Conservation (phyloP, 2,888 invertebrate species). For the Venusia cambrica region DNA sequence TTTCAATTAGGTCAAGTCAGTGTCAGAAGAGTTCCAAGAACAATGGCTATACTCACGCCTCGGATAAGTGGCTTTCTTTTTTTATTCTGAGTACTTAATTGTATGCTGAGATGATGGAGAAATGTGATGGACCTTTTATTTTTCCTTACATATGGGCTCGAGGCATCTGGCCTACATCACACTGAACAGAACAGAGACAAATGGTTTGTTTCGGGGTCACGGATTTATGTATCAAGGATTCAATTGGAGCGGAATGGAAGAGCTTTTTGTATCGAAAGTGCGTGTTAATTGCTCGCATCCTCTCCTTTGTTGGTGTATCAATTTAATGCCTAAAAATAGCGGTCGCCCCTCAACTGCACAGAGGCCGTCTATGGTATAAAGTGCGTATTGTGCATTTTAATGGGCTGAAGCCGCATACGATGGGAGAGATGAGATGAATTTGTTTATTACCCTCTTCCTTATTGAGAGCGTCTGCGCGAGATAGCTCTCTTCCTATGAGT, state of each 20-base stretch:
- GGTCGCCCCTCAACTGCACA: constrained; percentile 56
- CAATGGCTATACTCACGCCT: constrained; percentile 73
- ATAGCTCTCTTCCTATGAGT: constrained; percentile 80
- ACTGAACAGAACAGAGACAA: constrained; percentile 33
- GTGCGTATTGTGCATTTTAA: constrained; percentile 80
- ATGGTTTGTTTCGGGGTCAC: constrained; percentile 40
- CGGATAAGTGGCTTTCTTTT: constrained; percentile 71
- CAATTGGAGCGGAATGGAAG: constrained; percentile 38
- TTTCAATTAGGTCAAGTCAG: constrained; percentile 77
- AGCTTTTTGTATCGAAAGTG: constrained; percentile 59
- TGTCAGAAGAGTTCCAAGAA: constrained; percentile 72
- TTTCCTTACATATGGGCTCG: constrained; percentile 40
- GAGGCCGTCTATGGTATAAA: constrained; percentile 63
- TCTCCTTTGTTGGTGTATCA: constrained; percentile 73
- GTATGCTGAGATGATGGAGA: constrained; percentile 64
- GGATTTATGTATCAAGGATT: constrained; percentile 42
- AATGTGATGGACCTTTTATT: constrained; percentile 56
- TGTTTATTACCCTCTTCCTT: constrained; percentile 81
- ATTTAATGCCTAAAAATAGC: constrained; percentile 76
- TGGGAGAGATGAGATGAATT: constrained; percentile 80
- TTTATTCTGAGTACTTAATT: constrained; percentile 66
- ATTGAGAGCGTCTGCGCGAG: constrained; percentile 78
- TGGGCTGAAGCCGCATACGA: constrained; percentile 74
- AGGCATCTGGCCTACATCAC: constrained; percentile 52
- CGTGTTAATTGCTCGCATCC: constrained; percentile 76